Evolutionary conservation across 2,113 vertebrate genomes (phyloP).

Genomic region (Anseranas semipalmata): DNA sequence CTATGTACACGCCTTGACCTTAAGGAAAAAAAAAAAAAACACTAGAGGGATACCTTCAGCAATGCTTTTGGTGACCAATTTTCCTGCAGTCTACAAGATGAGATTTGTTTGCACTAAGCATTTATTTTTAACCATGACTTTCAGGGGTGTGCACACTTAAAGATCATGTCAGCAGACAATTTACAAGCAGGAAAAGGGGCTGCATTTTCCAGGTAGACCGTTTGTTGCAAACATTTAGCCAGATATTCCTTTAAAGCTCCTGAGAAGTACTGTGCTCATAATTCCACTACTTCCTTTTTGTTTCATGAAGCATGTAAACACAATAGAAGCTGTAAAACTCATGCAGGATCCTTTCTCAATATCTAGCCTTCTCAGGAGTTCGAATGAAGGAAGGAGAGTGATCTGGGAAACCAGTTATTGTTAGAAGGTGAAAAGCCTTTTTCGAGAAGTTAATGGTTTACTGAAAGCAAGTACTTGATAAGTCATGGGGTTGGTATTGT

Average conservation of each 20-base stretch:
- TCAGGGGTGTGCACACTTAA: neutral
- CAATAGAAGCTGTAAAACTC: neutral
- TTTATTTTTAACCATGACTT: neutral
- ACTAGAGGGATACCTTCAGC: neutral
- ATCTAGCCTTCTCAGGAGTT: neutral
- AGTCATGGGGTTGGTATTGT: neutral
- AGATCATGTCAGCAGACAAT: neutral
- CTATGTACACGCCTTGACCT: neutral
- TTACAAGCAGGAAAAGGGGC: neutral
- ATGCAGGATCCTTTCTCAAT: neutral
- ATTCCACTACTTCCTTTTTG: neutral
- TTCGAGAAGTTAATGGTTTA: slow-evolving; percentile 32
- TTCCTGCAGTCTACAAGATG: neutral
- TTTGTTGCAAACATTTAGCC: neutral
- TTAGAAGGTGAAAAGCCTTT: slow-evolving; percentile 24
- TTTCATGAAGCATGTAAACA: neutral
- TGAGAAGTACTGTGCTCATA: neutral
- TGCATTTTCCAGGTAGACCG: neutral
- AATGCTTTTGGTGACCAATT: neutral
- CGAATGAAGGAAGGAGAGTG: accelerated
- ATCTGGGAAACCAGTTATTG: slow-evolving; percentile 1
- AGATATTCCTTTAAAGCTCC: neutral
- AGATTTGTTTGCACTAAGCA: neutral
- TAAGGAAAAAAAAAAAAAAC: neutral
- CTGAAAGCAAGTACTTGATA: slow-evolving; percentile 3